Conservation (phyloP, 2,797 vertebrate species). For the Pteropus rufus region DNA sequence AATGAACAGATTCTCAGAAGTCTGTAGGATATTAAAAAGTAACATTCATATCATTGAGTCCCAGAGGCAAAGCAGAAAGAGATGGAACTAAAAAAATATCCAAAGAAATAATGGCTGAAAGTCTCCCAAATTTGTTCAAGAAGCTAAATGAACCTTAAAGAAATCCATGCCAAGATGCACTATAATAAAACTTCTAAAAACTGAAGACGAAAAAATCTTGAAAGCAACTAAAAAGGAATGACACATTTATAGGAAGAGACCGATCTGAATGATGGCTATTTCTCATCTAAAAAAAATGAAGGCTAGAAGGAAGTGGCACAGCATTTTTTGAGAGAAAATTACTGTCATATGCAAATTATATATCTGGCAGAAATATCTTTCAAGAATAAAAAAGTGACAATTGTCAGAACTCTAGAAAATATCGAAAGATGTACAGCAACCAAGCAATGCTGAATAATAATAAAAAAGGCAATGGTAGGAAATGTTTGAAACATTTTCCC, state of each 20-base stretch:
- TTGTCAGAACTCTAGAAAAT: not conserved
- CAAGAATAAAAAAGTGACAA: not conserved
- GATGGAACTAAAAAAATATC: not conserved
- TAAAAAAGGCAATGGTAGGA: not conserved
- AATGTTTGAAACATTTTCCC: not conserved
- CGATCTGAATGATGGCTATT: not conserved
- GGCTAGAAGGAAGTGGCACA: not conserved
- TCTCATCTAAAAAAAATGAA: not conserved
- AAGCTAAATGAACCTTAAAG: not conserved
- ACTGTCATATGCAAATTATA: not conserved
- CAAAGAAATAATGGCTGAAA: not conserved
- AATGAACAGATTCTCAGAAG: not conserved
- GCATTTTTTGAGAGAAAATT: not conserved
- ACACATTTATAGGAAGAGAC: not conserved
- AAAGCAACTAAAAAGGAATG: not conserved
- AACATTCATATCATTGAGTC: not conserved
- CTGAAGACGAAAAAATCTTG: not conserved
- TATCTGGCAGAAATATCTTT: not conserved
- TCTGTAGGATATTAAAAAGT: not conserved
- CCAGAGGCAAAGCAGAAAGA: not conserved
- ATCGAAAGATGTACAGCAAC: not conserved
- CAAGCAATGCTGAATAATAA: not conserved
- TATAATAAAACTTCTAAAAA: not conserved
- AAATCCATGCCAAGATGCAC: not conserved
- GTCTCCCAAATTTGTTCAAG: not conserved